phyloP scores from a whole-genome alignment of 2,888 invertebrate genomes.

The Diarsia rubi region DNA sequence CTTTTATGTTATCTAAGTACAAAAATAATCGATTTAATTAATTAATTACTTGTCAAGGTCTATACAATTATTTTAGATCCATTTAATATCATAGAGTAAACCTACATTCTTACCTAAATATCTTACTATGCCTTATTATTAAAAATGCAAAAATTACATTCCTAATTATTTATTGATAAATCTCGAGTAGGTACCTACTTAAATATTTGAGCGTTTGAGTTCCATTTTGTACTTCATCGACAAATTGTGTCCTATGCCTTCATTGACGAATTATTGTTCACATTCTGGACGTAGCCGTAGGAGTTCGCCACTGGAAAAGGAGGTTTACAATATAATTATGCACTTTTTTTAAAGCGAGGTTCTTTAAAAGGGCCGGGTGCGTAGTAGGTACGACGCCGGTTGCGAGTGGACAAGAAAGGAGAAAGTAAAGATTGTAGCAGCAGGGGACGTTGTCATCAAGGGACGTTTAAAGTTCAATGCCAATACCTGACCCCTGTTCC shows the following conservation, averaged over 20 bases:
- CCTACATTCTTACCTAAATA: constrained; percentile 26
- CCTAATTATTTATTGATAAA: constrained; percentile 16
- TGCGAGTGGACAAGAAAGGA: no score
- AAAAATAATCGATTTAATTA: constrained; percentile 22
- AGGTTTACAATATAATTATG: neutral
- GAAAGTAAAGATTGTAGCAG: no score
- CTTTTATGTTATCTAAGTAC: constrained; percentile 35
- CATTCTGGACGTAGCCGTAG: constrained; percentile 86
- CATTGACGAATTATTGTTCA: constrained; percentile 73
- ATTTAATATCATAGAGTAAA: constrained; percentile 11
- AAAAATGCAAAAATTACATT: constrained; percentile 57
- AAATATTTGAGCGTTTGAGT: constrained; percentile 29
- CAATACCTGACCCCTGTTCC: neutral
- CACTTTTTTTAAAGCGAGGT: neutral
- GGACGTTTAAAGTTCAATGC: neutral
- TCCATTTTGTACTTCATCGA: constrained; percentile 48
- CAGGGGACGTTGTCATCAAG: no score
- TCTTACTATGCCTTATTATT: constrained; percentile 43
- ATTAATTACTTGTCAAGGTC: neutral
- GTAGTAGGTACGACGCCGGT: neutral
- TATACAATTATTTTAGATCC: constrained; percentile 21
- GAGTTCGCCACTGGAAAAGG: constrained; percentile 90
- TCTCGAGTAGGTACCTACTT: constrained; percentile 11
- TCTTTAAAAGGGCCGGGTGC: neutral
- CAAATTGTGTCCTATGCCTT: constrained; percentile 29